Evolutionary conservation across 2,888 invertebrate genomes (phyloP).

Genomic region (Eucriotettix oculatus): DNA sequence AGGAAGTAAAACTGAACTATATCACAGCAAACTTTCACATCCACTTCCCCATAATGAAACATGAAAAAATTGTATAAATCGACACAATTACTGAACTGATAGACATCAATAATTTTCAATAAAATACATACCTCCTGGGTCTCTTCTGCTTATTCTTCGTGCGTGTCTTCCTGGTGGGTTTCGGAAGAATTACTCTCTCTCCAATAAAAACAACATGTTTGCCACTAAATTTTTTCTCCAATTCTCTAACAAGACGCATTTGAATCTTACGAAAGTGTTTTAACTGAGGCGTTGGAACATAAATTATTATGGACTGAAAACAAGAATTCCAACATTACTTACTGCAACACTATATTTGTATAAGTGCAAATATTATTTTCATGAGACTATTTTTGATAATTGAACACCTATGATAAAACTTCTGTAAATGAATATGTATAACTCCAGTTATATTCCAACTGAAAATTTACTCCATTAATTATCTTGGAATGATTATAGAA

Average conservation of each 20-base stretch:
- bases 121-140: conserved; percentile 39
- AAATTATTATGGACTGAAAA: conserved; percentile 87
- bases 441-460: too few species aligned
- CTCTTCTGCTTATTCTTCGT: conserved; percentile 56
- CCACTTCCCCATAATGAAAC: too few species aligned
- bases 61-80: too few species aligned
- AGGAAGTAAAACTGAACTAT: too few species aligned
- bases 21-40: too few species aligned
- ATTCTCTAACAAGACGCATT: conserved; percentile 84
- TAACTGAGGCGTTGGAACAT: conserved; percentile 96
- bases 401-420: too few species aligned
- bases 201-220: conserved; percentile 98
- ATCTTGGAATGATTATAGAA: too few species aligned
- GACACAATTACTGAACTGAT: background rate
- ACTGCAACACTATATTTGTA: conserved; percentile 1
- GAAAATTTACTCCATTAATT: too few species aligned
- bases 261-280: conserved; percentile 97
- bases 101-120: background rate
- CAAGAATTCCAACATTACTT: conserved; percentile 3
- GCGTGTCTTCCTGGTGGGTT: conserved; percentile 89
- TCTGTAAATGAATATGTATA: too few species aligned
- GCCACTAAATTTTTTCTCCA: conserved; percentile 99
- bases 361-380: background rate
- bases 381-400: too few species aligned
- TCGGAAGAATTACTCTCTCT: conserved; percentile 92